These are phyloP conservation scores for Drosophila tsacasi DNA, from an alignment of 1,140 invertebrate genomes.

Conservation along the genomic window DNA sequence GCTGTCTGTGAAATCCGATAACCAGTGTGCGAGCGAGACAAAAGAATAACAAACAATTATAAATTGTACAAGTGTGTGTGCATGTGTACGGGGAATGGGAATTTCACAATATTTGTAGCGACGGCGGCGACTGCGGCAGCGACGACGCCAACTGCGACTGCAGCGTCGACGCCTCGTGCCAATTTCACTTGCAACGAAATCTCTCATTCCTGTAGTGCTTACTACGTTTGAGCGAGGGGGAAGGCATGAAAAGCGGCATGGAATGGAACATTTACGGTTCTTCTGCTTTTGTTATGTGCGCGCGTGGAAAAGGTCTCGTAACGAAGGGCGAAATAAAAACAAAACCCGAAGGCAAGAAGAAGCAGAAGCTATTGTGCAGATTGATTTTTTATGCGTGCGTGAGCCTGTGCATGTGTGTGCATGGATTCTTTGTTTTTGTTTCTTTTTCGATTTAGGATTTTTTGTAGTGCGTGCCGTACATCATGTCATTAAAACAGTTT, in stretches of 20 bases:
- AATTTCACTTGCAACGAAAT: constrained; percentile 74
- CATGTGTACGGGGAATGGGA: constrained; percentile 54
- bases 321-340: constrained; percentile 81
- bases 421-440: constrained; percentile 4
- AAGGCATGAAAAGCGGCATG: constrained; percentile 5
- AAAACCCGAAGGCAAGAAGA: constrained; percentile 74
- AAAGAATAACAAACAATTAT: constrained; percentile 84
- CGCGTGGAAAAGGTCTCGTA: constrained; percentile 76
- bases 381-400: constrained; percentile 45
- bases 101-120: constrained; percentile 65
- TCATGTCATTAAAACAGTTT: constrained; percentile 31
- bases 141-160: constrained; percentile 13
- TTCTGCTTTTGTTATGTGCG: constrained; percentile 38
- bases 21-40: constrained; percentile 79
- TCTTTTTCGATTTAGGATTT: neutral
- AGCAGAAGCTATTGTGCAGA: constrained; percentile 46
- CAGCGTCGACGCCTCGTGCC: constrained; percentile 62
- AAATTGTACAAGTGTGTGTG: constrained; percentile 49
- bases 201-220: constrained; percentile 60
- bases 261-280: constrained; percentile 24
- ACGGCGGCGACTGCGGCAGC: neutral
- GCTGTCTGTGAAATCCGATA: constrained; percentile 75
- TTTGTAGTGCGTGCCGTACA: constrained; percentile 31
- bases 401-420: constrained; percentile 6
- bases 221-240: constrained; percentile 29